Evolutionary conservation across 2,797 vertebrate genomes (phyloP).

Genomic region (Etheostoma nigrum): DNA sequence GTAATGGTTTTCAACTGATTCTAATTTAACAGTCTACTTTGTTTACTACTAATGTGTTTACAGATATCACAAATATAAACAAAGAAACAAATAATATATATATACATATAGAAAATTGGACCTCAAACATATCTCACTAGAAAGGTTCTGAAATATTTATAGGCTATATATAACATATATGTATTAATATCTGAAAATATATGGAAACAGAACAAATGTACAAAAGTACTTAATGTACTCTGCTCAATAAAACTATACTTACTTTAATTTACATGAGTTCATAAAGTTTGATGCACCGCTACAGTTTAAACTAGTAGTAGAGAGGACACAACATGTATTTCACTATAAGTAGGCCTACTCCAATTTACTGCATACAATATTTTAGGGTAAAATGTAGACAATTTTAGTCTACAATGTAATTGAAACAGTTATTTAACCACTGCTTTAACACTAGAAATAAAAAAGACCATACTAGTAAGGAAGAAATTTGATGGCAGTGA

Average conservation of each 20-base stretch:
- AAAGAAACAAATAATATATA: not conserved
- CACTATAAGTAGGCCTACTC: not conserved
- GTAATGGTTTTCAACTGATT: not conserved
- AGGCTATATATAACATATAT: too few species aligned
- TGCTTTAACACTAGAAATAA: not conserved
- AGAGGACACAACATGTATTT: not conserved
- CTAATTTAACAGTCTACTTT: not conserved
- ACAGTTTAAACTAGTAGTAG: not conserved
- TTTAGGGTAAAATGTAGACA: not conserved
- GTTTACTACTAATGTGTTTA: not conserved
- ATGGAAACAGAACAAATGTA: not conserved
- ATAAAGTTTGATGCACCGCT: not conserved
- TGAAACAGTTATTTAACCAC: not conserved
- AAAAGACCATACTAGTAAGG: not conserved
- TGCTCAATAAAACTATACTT: too few species aligned
- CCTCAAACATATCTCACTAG: not conserved
- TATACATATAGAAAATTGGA: too few species aligned
- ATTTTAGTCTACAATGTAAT: not conserved
- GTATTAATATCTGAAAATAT: not conserved
- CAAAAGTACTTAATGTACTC: too few species aligned
- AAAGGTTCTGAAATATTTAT: not conserved
- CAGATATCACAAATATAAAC: not conserved
- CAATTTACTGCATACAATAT: not conserved
- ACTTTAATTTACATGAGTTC: not conserved
- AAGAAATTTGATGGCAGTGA: conserved; percentile 2